Percentiles rank a stretch among this genome's conserved stretches.
phyloP scores from a whole-genome alignment of 2,113 vertebrate genomes.

The Turdus rufiventris region DNA sequence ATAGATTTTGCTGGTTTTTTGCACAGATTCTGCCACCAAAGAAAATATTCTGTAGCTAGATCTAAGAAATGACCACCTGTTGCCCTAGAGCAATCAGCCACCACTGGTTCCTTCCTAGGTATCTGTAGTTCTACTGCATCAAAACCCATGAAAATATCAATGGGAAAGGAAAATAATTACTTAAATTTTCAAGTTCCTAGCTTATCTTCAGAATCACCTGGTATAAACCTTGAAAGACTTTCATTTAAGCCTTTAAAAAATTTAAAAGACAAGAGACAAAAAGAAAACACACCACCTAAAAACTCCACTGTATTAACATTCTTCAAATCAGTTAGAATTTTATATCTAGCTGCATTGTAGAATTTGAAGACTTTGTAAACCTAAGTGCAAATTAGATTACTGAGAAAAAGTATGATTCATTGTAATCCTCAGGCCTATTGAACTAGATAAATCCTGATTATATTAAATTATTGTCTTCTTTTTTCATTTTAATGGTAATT shows the following conservation, averaged over 20 bases:
- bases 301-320: background rate
- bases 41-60: background rate
- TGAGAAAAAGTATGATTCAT: background rate
- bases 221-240: background rate
- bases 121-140: background rate
- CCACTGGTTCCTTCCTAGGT: rapidly evolving
- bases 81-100: background rate
- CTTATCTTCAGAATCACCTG: background rate
- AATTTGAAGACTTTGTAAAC: background rate
- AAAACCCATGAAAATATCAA: background rate
- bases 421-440: background rate
- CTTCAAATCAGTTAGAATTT: background rate
- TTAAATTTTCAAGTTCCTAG: background rate
- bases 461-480: background rate
- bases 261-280: background rate
- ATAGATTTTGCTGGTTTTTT: background rate
- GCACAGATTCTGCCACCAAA: background rate
- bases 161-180: background rate
- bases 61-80: background rate
- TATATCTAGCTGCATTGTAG: background rate
- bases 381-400: background rate
- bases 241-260: background rate
- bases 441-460: background rate
- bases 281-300: background rate
- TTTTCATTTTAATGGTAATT: background rate